These are phyloP conservation scores for Drosophila sordidula DNA, from an alignment of 2,888 invertebrate species.

Conservation along the genomic window DNA sequence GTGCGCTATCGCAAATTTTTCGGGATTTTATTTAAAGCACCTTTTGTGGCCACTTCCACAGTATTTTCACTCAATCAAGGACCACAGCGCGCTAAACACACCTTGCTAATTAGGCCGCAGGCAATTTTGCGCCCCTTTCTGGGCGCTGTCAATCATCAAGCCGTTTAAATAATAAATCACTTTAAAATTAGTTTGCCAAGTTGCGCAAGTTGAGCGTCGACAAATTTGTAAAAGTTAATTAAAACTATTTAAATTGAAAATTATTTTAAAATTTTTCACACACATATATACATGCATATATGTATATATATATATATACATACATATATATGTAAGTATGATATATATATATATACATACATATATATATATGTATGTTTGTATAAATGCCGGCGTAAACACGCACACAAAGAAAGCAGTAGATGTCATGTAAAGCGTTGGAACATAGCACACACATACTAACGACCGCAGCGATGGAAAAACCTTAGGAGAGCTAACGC, in stretches of 20 bases:
- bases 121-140: constrained; percentile 52
- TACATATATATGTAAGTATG: not conserved
- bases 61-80: constrained; percentile 40
- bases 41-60: constrained; percentile 17
- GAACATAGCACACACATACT: constrained; percentile 29
- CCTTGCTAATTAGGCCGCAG: constrained; percentile 68
- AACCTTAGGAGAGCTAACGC: constrained; percentile 44
- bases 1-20: not conserved
- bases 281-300: constrained; percentile 15
- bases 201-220: constrained; percentile 53
- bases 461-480: constrained; percentile 36
- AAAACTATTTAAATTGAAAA: constrained; percentile 82
- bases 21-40: not conserved
- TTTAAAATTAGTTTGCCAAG: constrained; percentile 81
- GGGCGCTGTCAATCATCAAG: constrained; percentile 70
- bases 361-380: not conserved
- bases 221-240: constrained; percentile 78
- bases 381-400: constrained; percentile 14
- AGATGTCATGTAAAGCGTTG: constrained; percentile 60
- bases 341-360: not conserved
- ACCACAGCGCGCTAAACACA: constrained; percentile 34
- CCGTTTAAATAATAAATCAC: constrained; percentile 81
- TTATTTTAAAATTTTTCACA: constrained; percentile 74
- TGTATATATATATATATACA: too few relatives aligned
- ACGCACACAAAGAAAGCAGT: constrained; percentile 26